A percentile compares a stretch with the other conserved stretches of the same genome.
Conservation (phyloP, 53 echinoderm and acorn worm genomes). For the Paelopatides confundens region DNA sequence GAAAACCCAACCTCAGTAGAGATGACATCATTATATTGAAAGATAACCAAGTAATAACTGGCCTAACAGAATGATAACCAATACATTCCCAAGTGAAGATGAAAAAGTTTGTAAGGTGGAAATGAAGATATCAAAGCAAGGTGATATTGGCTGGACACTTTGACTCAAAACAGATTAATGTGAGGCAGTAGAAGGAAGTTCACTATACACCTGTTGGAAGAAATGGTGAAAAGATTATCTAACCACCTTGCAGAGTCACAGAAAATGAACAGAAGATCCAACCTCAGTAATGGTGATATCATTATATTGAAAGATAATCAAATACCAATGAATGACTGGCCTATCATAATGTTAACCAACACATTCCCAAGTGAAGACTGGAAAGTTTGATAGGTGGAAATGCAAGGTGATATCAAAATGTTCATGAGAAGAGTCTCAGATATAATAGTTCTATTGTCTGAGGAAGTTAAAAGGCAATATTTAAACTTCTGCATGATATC, state of each 20-base stretch:
- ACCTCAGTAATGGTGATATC: constrained; percentile 52
- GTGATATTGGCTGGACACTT: too few relatives aligned
- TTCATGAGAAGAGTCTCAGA: constrained; percentile 47
- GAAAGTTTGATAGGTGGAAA: constrained; percentile 37
- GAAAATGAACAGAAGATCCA: constrained; percentile 34
- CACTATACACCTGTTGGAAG: constrained; percentile 59
- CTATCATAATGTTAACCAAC: constrained; percentile 16
- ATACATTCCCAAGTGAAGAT: constrained; percentile 24
- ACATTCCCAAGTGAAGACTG: constrained; percentile 25
- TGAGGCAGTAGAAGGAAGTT: constrained; percentile 58
- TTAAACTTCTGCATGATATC: too few relatives aligned
- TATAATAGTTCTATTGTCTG: constrained; percentile 15
- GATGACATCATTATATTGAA: constrained; percentile 55
- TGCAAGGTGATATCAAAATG: constrained; percentile 13
- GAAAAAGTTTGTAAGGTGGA: constrained; percentile 48
- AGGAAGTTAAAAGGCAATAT: neutral
- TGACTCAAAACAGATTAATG: constrained; percentile 56
- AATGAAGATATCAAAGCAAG: neutral
- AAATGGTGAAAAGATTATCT: constrained; percentile 53
- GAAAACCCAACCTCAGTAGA: constrained; percentile 38
- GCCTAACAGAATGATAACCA: constrained; percentile 26
- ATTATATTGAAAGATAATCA: constrained; percentile 46
- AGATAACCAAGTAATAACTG: constrained; percentile 46
- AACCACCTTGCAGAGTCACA: constrained; percentile 21
- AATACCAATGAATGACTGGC: constrained; percentile 54